phyloP scores from a whole-genome alignment of 2,797 vertebrate genomes.

The Hoplostethus mediterraneus region DNA sequence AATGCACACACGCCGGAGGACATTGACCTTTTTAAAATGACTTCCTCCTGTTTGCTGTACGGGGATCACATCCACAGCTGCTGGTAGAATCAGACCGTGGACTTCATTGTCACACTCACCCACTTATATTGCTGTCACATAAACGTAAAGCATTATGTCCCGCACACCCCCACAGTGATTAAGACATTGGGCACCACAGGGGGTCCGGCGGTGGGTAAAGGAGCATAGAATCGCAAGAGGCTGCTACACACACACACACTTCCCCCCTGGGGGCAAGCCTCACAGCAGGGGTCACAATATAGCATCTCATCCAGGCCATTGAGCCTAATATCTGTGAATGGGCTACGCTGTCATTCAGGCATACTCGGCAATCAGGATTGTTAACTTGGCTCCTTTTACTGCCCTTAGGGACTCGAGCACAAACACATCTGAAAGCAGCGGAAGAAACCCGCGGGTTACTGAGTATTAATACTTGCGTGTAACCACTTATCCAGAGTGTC shows the following conservation, averaged over 20 bases:
- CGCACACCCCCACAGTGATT: slow-evolving; percentile 66
- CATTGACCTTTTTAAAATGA: slow-evolving; percentile 2
- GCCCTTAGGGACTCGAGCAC: slow-evolving; percentile 54
- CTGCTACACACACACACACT: slow-evolving; percentile 24
- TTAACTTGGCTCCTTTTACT: slow-evolving; percentile 52
- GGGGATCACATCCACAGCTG: slow-evolving; percentile 29
- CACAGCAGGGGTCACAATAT: slow-evolving; percentile 76
- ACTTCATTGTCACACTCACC: slow-evolving; percentile 30
- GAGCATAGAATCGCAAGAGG: slow-evolving; percentile 64
- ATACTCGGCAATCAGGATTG: slow-evolving; percentile 49
- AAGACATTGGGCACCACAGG: slow-evolving; percentile 62
- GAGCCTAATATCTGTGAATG: slow-evolving; percentile 83
- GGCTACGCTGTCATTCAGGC: slow-evolving; percentile 59
- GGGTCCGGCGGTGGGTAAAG: slow-evolving; percentile 61
- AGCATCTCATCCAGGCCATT: slow-evolving; percentile 75
- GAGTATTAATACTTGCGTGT: background rate
- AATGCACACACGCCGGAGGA: too few relatives aligned
- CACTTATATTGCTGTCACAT: slow-evolving; percentile 63
- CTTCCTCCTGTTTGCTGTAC: slow-evolving; percentile 8
- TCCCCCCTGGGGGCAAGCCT: slow-evolving; percentile 29
- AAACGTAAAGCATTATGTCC: slow-evolving; percentile 66
- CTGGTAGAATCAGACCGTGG: slow-evolving; percentile 19
- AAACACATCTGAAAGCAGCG: slow-evolving; percentile 49
- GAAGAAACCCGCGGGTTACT: background rate
- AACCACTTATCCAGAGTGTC: slow-evolving; percentile 14